A percentile compares a stretch with the other conserved stretches of the same genome.
These are phyloP conservation scores for Drosophila fungiperda DNA, from an alignment of 2,888 invertebrate species.

Conservation along the genomic window DNA sequence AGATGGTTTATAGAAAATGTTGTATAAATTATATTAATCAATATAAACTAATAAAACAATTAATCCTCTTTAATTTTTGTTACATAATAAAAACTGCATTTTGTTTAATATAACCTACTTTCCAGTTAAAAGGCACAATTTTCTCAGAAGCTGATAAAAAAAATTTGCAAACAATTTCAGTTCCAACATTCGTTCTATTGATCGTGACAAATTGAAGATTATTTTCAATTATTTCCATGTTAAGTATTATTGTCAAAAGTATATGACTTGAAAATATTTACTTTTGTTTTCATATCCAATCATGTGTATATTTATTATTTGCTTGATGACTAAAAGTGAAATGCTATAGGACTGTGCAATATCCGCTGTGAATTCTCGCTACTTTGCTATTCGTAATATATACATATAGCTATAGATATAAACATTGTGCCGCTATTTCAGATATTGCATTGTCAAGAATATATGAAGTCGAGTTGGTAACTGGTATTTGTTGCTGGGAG, in stretches of 20 bases:
- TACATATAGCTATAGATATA: constrained; percentile 6
- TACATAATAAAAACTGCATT: background rate
- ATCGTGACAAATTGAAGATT: constrained; percentile 45
- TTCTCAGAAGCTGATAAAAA: constrained; percentile 17
- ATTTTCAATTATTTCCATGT: constrained; percentile 16
- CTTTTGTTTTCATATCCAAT: constrained; percentile 43
- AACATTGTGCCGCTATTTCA: constrained; percentile 37
- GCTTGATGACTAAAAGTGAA: constrained; percentile 42
- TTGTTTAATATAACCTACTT: constrained; percentile 1
- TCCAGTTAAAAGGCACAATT: constrained; percentile 1
- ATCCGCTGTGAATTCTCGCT: constrained; percentile 54
- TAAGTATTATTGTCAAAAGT: background rate
- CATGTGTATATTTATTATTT: constrained; percentile 38
- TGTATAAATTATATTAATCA: background rate
- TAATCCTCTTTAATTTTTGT: background rate
- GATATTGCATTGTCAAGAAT: constrained; percentile 45
- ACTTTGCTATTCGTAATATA: constrained; percentile 38
- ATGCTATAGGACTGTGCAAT: constrained; percentile 48
- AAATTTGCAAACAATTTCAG: constrained; percentile 30
- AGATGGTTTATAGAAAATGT: background rate
- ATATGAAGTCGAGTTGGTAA: constrained; percentile 28
- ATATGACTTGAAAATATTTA: constrained; percentile 20
- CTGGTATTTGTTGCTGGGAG: constrained; percentile 11
- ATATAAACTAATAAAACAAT: background rate
- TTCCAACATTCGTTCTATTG: constrained; percentile 12